A percentile compares a stretch with the other conserved stretches of the same genome.
These are phyloP conservation scores for Synergus laeviventris DNA, from an alignment of 2,888 invertebrate species.

Conservation along the genomic window DNA sequence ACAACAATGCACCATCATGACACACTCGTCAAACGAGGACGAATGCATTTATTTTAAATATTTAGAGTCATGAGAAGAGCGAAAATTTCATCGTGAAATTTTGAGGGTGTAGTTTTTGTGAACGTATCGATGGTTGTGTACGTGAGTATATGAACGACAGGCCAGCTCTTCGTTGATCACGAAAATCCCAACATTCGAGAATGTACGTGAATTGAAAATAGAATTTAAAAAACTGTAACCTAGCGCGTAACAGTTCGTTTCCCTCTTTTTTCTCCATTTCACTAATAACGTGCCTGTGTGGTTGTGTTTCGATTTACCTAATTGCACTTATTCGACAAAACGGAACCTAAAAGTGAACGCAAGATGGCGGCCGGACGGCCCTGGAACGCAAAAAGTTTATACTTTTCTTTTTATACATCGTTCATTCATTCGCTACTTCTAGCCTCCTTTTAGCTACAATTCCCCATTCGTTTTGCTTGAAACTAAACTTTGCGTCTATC, in stretches of 20 bases:
- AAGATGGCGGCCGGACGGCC: conserved; percentile 74
- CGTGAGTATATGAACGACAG: conserved; percentile 64
- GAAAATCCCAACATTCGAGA: conserved; percentile 75
- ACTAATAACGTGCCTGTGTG: conserved; percentile 55
- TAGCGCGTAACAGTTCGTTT: conserved; percentile 71
- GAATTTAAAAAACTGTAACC: conserved; percentile 74
- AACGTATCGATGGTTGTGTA: conserved; percentile 42
- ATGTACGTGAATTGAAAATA: conserved; percentile 73
- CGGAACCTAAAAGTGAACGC: conserved; percentile 73
- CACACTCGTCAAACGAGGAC: conserved; percentile 8
- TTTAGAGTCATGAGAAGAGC: conserved; percentile 14
- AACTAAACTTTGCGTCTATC: conserved; percentile 55
- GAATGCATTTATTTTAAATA: conserved; percentile 1
- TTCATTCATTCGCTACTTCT: conserved; percentile 40
- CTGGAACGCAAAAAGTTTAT: conserved; percentile 71
- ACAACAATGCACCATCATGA: conserved; percentile 35
- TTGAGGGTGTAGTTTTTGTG: background rate
- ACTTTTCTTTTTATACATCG: conserved; percentile 56
- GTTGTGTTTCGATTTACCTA: conserved; percentile 69
- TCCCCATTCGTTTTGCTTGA: conserved; percentile 51
- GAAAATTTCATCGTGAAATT: conserved; percentile 16
- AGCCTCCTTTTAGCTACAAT: conserved; percentile 45
- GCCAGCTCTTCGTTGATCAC: conserved; percentile 75
- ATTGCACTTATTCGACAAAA: conserved; percentile 76
- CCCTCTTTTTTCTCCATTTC: conserved; percentile 50